Conservation (phyloP, 2,113 vertebrate genomes). For the Guaruba guarouba region DNA sequence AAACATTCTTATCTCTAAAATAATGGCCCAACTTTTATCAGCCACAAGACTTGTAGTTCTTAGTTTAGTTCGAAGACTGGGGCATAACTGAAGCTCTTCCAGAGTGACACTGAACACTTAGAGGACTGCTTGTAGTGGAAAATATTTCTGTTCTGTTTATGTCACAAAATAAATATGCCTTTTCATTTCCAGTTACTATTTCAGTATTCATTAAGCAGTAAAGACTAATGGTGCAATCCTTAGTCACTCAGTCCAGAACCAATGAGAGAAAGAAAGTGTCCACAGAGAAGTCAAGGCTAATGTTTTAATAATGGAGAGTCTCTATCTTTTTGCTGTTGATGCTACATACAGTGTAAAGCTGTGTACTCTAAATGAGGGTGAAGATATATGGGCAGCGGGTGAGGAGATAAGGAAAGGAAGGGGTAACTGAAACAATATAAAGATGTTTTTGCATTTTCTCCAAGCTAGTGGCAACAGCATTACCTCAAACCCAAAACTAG, state of each 20-base stretch:
- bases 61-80: neutral
- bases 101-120: neutral
- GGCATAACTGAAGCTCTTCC: neutral
- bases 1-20: neutral
- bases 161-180: neutral
- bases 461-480: neutral
- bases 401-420: neutral
- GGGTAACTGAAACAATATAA: neutral
- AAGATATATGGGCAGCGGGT: neutral
- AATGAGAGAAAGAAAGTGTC: neutral
- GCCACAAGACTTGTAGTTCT: neutral
- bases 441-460: neutral
- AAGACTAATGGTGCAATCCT: neutral
- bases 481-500: neutral
- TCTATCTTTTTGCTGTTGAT: neutral
- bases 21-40: neutral
- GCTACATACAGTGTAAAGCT: neutral
- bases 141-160: neutral
- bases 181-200: neutral
- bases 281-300: neutral
- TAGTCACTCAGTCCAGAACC: neutral
- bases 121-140: neutral
- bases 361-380: no score
- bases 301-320: neutral
- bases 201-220: neutral